phyloP scores from a whole-genome alignment of 1,140 invertebrate species.

The Stegodyphus mimosarum region DNA sequence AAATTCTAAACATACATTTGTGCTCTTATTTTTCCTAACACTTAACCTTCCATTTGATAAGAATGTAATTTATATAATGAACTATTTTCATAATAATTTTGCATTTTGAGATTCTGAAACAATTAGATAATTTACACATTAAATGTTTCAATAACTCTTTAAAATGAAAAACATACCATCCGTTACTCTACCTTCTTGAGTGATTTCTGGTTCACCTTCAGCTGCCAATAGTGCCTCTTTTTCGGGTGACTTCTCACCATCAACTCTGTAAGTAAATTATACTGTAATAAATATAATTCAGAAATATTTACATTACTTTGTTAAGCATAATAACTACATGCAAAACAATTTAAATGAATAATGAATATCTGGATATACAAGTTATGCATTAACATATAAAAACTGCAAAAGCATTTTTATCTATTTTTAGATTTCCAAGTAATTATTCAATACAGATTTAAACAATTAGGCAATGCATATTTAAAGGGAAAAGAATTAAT shows the following conservation, averaged over 20 bases:
- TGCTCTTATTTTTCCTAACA: too few species aligned
- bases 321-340: neutral
- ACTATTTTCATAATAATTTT: neutral
- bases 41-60: too few species aligned
- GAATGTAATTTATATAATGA: too few species aligned
- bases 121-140: neutral
- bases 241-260: constrained; percentile 74
- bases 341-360: neutral
- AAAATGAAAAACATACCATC: constrained; percentile 2
- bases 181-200: constrained; percentile 58
- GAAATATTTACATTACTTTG: too few species aligned
- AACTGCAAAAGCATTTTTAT: too few species aligned
- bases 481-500: too few species aligned
- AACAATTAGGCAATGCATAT: too few species aligned
- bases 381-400: too few species aligned
- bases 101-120: neutral
- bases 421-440: too few species aligned
- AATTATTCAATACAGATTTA: too few species aligned
- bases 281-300: neutral
- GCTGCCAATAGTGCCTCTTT: constrained; percentile 68
- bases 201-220: constrained; percentile 69
- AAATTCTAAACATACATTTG: too few species aligned
- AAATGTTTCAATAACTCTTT: neutral
- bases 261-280: constrained; percentile 68
- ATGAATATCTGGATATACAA: constrained; percentile 53